These are phyloP conservation scores for Littorina saxatilis DNA, from an alignment of 1,140 invertebrate genomes.

Conservation along the genomic window DNA sequence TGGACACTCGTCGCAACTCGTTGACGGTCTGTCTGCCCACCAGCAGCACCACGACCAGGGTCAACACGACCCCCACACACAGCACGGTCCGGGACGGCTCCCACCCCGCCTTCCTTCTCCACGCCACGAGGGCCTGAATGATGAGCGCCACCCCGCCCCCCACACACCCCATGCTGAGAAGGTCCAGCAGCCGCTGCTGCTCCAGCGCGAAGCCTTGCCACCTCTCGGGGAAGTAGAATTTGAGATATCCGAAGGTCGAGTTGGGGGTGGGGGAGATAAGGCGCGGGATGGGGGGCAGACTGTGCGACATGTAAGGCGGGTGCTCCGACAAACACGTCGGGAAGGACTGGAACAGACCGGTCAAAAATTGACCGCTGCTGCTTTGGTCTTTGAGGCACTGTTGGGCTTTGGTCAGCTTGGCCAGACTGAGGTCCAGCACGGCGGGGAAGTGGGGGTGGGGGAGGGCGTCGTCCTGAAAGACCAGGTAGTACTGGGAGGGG, in stretches of 20 bases:
- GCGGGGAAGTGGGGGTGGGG: conserved; percentile 39
- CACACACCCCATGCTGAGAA: conserved; percentile 36
- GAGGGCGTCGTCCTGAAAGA: conserved; percentile 58
- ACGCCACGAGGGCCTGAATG: neutral
- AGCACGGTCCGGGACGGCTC: conserved; percentile 26
- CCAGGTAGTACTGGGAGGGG: conserved; percentile 40
- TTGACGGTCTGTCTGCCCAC: conserved; percentile 53
- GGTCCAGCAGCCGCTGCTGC: conserved; percentile 42
- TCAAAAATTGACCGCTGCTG: neutral
- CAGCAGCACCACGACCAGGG: conserved; percentile 28
- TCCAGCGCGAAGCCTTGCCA: conserved; percentile 55
- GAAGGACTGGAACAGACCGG: neutral
- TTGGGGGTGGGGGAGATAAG: neutral
- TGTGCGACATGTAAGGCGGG: neutral
- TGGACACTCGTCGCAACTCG: conserved; percentile 45
- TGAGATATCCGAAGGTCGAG: conserved; percentile 43
- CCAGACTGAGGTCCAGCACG: conserved; percentile 42
- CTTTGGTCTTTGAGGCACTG: conserved; percentile 20
- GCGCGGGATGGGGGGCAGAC: neutral
- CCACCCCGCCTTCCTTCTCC: neutral
- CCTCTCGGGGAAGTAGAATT: conserved; percentile 50
- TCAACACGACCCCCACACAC: conserved; percentile 31
- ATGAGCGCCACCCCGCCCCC: conserved; percentile 5
- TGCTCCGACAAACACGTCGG: neutral
- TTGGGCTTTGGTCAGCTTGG: neutral